phyloP scores from a whole-genome alignment of 2,113 vertebrate species.

The Aramus guarauna region DNA sequence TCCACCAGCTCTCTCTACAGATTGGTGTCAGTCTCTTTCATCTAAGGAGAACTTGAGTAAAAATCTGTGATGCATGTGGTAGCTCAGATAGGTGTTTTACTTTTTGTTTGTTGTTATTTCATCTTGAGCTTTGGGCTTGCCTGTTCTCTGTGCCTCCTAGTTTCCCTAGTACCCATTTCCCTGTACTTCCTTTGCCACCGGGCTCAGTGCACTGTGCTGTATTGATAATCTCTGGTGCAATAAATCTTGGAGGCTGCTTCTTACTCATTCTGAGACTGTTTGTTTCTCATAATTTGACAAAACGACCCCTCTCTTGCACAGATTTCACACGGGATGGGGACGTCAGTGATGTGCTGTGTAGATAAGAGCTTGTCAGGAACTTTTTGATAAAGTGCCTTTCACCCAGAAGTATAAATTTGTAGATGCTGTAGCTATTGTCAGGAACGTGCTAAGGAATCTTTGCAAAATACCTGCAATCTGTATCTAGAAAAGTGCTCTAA shows the following conservation, averaged over 20 bases:
- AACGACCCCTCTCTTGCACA: not conserved
- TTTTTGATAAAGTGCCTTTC: slow-evolving; percentile 8
- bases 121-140: not conserved
- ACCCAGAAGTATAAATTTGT: not conserved
- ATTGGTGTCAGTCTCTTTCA: not conserved
- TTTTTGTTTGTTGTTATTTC: not conserved
- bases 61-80: not conserved
- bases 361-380: not conserved
- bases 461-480: not conserved
- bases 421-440: not conserved
- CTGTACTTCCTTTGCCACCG: not conserved
- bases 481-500: not conserved
- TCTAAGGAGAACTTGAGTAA: not conserved
- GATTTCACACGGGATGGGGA: not conserved
- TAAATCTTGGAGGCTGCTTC: not conserved
- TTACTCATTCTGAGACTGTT: not conserved
- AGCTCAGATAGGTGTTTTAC: not conserved
- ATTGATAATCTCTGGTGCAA: not conserved
- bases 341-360: not conserved
- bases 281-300: not conserved
- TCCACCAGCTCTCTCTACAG: not conserved
- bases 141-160: not conserved
- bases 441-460: not conserved
- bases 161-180: not conserved
- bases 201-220: not conserved